A percentile compares a stretch with the other conserved stretches of the same genome.
Evolutionary conservation across 1,140 invertebrate species (phyloP).

Genomic region (Drosophila saltans): DNA sequence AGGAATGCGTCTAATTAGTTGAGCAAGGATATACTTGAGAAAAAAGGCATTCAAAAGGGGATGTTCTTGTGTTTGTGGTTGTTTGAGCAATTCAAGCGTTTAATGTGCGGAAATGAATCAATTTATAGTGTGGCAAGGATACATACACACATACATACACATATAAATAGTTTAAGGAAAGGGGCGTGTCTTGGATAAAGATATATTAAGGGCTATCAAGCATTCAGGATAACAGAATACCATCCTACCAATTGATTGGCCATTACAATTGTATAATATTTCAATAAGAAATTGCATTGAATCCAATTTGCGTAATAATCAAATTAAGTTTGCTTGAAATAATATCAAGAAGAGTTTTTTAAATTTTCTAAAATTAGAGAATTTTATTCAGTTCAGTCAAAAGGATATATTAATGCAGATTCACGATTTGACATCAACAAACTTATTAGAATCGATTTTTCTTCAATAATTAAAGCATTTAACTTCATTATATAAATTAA

Average conservation of each 20-base stretch:
- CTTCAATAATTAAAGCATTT: too few relatives aligned
- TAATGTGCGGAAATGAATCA: slow-evolving; percentile 45
- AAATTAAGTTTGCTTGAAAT: too few relatives aligned
- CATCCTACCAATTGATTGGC: neutral
- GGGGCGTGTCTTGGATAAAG: neutral
- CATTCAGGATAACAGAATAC: neutral
- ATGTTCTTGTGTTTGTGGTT: slow-evolving; percentile 28
- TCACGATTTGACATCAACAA: too few relatives aligned
- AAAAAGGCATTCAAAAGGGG: slow-evolving; percentile 28
- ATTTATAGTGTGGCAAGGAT: slow-evolving; percentile 11
- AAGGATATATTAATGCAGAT: too few relatives aligned
- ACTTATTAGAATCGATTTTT: too few relatives aligned
- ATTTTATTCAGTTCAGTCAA: too few relatives aligned
- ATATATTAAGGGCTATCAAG: neutral
- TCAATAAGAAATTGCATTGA: neutral
- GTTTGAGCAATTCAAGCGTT: slow-evolving; percentile 39
- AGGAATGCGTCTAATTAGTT: slow-evolving; percentile 74
- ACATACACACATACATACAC: neutral
- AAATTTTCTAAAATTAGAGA: too few relatives aligned
- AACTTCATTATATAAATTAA: too few relatives aligned
- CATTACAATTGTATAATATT: neutral
- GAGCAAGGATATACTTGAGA: slow-evolving; percentile 38
- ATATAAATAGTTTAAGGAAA: slow-evolving; percentile 5
- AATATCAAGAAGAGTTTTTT: too few relatives aligned
- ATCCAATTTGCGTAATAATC: too few relatives aligned